Evolutionary conservation across 2,113 vertebrate species (phyloP).

Genomic region (Megalops atlanticus): DNA sequence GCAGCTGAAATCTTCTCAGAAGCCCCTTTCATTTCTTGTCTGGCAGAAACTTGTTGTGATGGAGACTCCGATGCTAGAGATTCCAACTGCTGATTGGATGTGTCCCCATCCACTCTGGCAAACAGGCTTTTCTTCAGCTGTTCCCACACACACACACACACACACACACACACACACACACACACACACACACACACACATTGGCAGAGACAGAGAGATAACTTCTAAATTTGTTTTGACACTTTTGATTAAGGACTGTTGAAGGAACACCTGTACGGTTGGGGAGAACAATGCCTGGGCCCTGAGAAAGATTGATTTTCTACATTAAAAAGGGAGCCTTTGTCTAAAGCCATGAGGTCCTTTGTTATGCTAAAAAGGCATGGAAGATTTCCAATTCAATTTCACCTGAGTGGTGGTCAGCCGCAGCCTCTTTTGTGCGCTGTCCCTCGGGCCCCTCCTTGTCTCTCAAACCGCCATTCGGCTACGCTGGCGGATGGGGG

Average conservation of each 20-base stretch:
- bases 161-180: conserved; percentile 19
- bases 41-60: not conserved
- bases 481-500: conserved; percentile 73
- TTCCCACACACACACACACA: not conserved
- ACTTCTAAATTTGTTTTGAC: conserved; percentile 86
- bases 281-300: conserved; percentile 73
- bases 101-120: not conserved
- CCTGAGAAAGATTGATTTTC: conserved; percentile 82
- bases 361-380: conserved; percentile 98
- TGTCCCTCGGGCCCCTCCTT: conserved; percentile 83
- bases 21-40: not conserved
- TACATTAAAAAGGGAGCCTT: conserved; percentile 89
- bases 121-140: not conserved
- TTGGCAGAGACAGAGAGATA: conserved; percentile 66
- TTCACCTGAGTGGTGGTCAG: conserved; percentile 98
- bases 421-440: conserved; percentile 86
- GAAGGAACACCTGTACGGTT: conserved; percentile 84
- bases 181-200: conserved; percentile 25
- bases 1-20: too few relatives aligned
- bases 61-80: not conserved
- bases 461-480: conserved; percentile 93
- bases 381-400: conserved; percentile 98
- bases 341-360: conserved; percentile 88
- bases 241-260: conserved; percentile 86
- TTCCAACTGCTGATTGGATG: not conserved